Evolutionary conservation across 1,140 invertebrate genomes (phyloP), one percentile per base, ranked within the genome.

Genomic region (Caenorhabditis remanei): DNA sequence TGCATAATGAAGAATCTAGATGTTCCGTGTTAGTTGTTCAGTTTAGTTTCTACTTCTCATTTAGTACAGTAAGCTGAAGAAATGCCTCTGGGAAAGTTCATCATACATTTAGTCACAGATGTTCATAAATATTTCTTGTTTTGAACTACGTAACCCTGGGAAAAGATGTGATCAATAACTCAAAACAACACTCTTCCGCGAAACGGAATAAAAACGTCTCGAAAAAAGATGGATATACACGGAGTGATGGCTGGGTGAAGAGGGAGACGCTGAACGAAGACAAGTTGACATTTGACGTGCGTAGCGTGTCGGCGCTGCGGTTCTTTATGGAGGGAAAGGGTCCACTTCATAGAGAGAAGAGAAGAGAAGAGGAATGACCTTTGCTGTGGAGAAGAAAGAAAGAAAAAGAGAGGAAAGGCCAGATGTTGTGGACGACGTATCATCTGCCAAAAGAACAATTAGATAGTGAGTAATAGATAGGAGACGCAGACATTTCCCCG

Each of bases 161-260:
- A 11, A 11, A 16, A 63, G 46, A 71, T 16, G 41, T 13, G n/a
- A 79, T 79, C 71, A 50, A 79, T 79, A 79, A 79, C 71, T 79
- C 71, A 84, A 84, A 56, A 61, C 56, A 84, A 84, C 82, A 84
- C 82, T 32, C 56, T 61, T 84, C 56, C 56, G 82, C 32, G 32
- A 84, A 61, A 61, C 53, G 40, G 41, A 58, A 84, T 58, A 56
- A 84, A 84, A 84, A 58, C 82, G 56, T 61, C 56, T 61, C 48
- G 40, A 84, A 83, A 55, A 50, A 58, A 61, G 56, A 84, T 65
- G 84, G 58, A 65, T 65, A 65, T 50, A 85, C 56, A 67, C 56
- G 61, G 61, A 32, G 32, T 32, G 61, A 85, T 48, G 58, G 61
- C 41, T 14, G 11, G 43, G 46, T 16, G 32, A 21, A 63, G 32